Evolutionary conservation across 64 coral and sea anemone species (phyloP).

Genomic region (Pocillopora damicornis): DNA sequence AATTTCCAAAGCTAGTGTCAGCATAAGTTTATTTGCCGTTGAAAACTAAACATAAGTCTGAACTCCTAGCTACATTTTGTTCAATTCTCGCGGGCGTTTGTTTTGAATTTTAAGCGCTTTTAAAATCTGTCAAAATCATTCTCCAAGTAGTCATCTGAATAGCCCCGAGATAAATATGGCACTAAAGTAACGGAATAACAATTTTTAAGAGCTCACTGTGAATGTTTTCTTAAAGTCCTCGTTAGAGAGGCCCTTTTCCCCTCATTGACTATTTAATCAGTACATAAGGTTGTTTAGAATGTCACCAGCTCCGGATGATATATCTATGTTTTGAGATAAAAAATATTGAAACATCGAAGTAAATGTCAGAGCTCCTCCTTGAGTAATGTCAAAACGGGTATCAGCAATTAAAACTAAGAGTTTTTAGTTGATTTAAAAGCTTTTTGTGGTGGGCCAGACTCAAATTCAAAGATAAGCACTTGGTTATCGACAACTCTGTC

Average conservation of each 20-base stretch:
- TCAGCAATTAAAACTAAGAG: neutral
- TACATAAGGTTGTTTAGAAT: neutral
- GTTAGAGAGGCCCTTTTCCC: neutral
- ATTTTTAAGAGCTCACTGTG: neutral
- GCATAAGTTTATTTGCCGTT: neutral
- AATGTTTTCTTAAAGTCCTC: neutral
- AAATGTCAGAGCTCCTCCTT: neutral
- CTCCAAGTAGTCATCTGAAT: neutral
- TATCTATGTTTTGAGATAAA: neutral
- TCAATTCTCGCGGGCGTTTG: neutral
- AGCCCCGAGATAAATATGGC: neutral
- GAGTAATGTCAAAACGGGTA: neutral
- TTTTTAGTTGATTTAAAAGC: conserved; percentile 12
- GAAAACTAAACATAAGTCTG: neutral
- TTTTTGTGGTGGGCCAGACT: neutral
- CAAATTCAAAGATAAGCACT: neutral
- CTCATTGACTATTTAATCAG: neutral
- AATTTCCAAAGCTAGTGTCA: too few relatives aligned
- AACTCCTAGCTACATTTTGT: neutral
- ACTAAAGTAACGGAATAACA: neutral
- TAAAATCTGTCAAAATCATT: neutral
- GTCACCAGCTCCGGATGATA: neutral
- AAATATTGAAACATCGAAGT: neutral
- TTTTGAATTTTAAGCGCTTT: neutral
- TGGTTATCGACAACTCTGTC: neutral